Evolutionary conservation across 2,113 vertebrate species (phyloP), one percentile per base, ranked within the genome.

Genomic region (Tylochromis polylepis): DNA sequence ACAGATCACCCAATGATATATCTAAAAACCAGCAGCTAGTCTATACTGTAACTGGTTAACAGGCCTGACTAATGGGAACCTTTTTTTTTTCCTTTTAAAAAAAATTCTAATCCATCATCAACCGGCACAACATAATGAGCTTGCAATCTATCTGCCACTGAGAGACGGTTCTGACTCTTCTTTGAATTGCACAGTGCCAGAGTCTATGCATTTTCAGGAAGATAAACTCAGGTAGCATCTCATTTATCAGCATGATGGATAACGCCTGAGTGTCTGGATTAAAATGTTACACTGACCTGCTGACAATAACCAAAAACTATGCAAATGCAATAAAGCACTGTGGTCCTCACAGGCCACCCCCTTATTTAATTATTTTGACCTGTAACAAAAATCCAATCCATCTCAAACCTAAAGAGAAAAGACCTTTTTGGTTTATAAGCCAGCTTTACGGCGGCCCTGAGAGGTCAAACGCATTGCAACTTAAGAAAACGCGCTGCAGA

Each of bases 341-440:
- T 0, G 3, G n/a, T 31, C 62, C 0, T 31, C 24, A 10, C 6
- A 2, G 2, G 1, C 60, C 60, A 7, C n/a, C 46, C 67, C 9
- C 41, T 75, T 29, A 75, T 75, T 72, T 18, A 75, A 5, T 6
- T 49, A 18, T 75, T 29, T 49, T 75, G 22, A 75, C 2, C 15
- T 18, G 41, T 49, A 46, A 49, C 67, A 75, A 75, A 75, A 75
- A 49, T 18, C 16, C 22, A 46, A 0, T 43, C 67, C 67, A 27
- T 27, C 67, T 75, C 24, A 49, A 75, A 49, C 67, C 67, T 49
- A 5, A 49, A 49, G 14, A 49, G 41, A 72, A 72, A 49, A 75
- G 3, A 49, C 18, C 16, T 20, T 31, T 49, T 72, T 18, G 15
- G 67, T 27, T 72, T 27, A 51, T 51, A 27, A 75, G 43, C 10